Evolutionary conservation across 2,113 vertebrate genomes (phyloP).

Genomic region (Myrmecobius fasciatus): DNA sequence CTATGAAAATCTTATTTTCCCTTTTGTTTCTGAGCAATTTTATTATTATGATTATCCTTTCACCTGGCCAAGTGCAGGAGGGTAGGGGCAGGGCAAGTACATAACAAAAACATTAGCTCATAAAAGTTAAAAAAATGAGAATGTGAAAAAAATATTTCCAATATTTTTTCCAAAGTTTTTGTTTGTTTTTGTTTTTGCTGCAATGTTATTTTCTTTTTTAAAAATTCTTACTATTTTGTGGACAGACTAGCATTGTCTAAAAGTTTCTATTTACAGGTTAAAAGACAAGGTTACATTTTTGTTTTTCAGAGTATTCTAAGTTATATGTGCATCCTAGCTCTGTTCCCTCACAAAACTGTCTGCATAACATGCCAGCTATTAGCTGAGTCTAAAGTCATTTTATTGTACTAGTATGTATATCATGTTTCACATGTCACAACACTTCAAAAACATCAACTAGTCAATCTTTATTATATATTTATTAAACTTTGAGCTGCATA

Average conservation of each 20-base stretch:
- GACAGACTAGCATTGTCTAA: constrained; percentile 58
- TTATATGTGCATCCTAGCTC: constrained; percentile 53
- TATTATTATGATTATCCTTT: neutral
- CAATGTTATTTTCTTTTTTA: constrained; percentile 63
- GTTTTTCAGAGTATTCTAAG: constrained; percentile 59
- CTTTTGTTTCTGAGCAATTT: neutral
- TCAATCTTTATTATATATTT: constrained; percentile 31
- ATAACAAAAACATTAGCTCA: neutral
- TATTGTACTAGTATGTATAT: constrained; percentile 52
- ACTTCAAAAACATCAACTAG: constrained; percentile 60
- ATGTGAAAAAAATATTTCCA: constrained; percentile 60
- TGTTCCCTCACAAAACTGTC: constrained; percentile 23
- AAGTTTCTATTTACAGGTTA: constrained; percentile 72
- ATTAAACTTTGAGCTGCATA: neutral
- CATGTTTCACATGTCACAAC: constrained; percentile 61
- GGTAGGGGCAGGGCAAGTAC: no score
- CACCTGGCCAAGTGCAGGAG: neutral
- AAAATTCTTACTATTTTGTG: constrained; percentile 65
- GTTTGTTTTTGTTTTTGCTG: neutral
- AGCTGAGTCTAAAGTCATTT: constrained; percentile 56
- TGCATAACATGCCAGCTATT: constrained; percentile 47
- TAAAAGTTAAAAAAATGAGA: constrained; percentile 25
- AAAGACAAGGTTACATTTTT: constrained; percentile 59
- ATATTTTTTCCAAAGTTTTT: constrained; percentile 27
- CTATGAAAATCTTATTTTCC: neutral